Evolutionary conservation across 2,797 vertebrate species (phyloP), one percentile per base, ranked within the genome.

Genomic region (Phrynocephalus vlangalii): DNA sequence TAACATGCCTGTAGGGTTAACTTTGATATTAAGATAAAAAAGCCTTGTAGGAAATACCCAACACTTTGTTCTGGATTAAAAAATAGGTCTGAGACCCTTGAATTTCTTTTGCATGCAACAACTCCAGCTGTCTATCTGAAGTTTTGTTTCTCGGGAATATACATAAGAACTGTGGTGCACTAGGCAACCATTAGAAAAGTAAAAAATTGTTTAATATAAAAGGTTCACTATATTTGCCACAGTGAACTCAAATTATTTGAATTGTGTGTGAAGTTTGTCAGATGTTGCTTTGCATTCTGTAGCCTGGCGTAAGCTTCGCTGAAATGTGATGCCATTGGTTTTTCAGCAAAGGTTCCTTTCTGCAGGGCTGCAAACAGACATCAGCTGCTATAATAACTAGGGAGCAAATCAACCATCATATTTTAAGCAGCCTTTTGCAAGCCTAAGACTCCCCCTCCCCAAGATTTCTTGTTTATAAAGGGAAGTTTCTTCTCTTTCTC

Each of bases 301-400:
- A 95, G 94, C 96, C 96, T 97, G 96, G 97, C 97, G 96, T 93
- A 88, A 92, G 95, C 96, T 96, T 96, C 87, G 28, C 95, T 98
- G 97, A 97, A 98, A 98, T 96, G 97, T 96, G 97, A 98, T 98
- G 97, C 98, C 97, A 96, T 96, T 97, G 97, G 96, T 97, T 97
- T 88, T 98, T 97, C 96, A 96, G 97, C 96, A 94, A 97, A 98
- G 97, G 96, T 94, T 96, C 96, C 96, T 97, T 97, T 97, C 97
- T 97, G 97, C 97, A 97, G 97, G 96, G 96, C 96, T 97, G 97
- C 96, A 97, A 97, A 96, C 96, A 96, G 96, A 96, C 97, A 97
- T 96, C 96, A 96, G 97, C 96, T 94, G 96, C 96, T 96, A 95
- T 96, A 97, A 96, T 96, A 97, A 96, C 97, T 97, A 95, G 95